Evolutionary conservation across 1,140 invertebrate genomes (phyloP), one percentile per base, ranked within the genome.

Genomic region (Macrostomum lignano): DNA sequence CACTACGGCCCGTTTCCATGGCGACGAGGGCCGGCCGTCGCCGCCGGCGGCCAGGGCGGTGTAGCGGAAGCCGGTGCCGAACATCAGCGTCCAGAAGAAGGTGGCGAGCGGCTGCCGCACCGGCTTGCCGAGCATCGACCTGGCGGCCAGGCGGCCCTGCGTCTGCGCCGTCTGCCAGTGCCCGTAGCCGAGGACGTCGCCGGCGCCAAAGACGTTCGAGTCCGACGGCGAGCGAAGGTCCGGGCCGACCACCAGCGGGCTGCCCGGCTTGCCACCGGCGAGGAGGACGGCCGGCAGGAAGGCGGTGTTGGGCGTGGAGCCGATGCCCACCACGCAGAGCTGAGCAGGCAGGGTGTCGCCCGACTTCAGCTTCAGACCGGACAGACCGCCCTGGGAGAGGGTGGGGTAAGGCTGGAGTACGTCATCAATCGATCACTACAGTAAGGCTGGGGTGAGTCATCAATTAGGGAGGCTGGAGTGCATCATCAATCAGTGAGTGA

Each of bases 41-140:
- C n/a, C n/a, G n/a, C n/a, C n/a, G n/a, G n/a, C n/a, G n/a, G n/a
- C n/a, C n/a, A n/a, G n/a, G n/a, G n/a, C 76, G n/a, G 72, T 67
- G 52, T 81, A 88, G 36, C 79, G 63, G 34, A 84, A 66, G 40
- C 72, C 72, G 47, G 75, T 78, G 4, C 74, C 76, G 45, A 77
- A 81, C 25, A 84, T 48, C 44, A 70, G 66, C 0, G 77, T 81
- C 72, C 81, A 88, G 55, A 88, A 93, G 49, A 72, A 88, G 2
- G 82, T n/a, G n/a, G n/a, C n/a, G n/a, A n/a, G n/a, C n/a, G n/a
- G n/a, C n/a, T n/a, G n/a, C n/a, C n/a, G n/a, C n/a, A n/a, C n/a
- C n/a, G n/a, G n/a, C n/a, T 7, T 3, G 25, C 4, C 11, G 7
- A 6, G 26, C 14, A 37, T 17, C 37, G 11, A 38, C 7, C n/a